Base-by-base conservation (phyloP, 1,140 invertebrate species). In the Spodoptera litura region DNA sequence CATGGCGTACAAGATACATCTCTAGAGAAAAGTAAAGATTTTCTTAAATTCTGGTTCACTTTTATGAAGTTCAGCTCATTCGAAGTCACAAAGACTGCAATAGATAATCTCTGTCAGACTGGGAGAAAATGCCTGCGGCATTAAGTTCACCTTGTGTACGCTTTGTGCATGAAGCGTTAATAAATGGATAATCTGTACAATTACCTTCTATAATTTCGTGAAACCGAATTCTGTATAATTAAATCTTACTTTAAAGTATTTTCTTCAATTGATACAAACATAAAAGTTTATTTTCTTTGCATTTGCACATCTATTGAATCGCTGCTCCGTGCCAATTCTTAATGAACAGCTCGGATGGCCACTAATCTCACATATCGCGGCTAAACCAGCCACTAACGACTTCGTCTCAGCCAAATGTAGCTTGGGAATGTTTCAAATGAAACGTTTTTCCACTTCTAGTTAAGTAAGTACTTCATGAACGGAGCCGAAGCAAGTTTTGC, bases 341-440 rank as follows among this genome's bases (percentile, higher is more conserved):
- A 68, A 68, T 68, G 49, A 68, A 68, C 20, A 25, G 44, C 15
- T 12, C 31, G 25, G 4, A 11, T 10, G 13, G 15, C 49, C 6
- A 2, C 44, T 68, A 68, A 68, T 68, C 38, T 44, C 35, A 27
- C 64, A 68, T 52, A 20, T 27, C 2, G 38, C 31, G 62, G 6
- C 64, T 27, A 27, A 12, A 49, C 15, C 38, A n/a, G 31, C 44
- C 64, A 25, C 44, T 8, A 52, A 51, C 44, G 20, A 62, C 61
- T 44, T 10, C 38, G 31, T 27, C 38, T 27, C 8, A 12, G 49
- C 64, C 49, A 68, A 68, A 68, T 52, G 20, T 27, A 52, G 8
- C 12, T 68, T 68, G 64, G 64, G 31, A 68, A 68, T 53, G 49
- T 52, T 68, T 68, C 64, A 68, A 68, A 68, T 53, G 44, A 44